Percentiles rank a stretch among this genome's conserved stretches.
These are phyloP conservation scores for Scopus umbretta DNA, from an alignment of 2,113 vertebrate species.

Conservation along the genomic window DNA sequence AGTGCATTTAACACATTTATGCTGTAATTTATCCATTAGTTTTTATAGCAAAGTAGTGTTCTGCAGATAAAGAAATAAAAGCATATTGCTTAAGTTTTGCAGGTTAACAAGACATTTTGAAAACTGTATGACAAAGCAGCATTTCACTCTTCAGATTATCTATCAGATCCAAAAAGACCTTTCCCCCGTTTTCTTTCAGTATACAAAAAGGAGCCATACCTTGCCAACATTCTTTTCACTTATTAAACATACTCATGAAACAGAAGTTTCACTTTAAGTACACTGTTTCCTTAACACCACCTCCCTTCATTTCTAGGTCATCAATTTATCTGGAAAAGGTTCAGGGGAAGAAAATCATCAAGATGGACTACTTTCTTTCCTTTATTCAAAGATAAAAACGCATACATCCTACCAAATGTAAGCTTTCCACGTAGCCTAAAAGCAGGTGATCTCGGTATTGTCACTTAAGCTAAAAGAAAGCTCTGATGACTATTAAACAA, in stretches of 20 bases:
- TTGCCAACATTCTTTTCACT: not conserved
- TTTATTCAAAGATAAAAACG: not conserved
- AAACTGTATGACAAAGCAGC: not conserved
- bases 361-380: not conserved
- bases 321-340: not conserved
- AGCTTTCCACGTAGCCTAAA: not conserved
- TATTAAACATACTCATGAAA: not conserved
- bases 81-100: not conserved
- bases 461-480: not conserved
- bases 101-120: not conserved
- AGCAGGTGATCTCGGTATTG: not conserved
- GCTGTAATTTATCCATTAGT: not conserved
- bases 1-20: not conserved
- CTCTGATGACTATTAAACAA: not conserved
- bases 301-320: not conserved
- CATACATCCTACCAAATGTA: not conserved
- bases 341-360: not conserved
- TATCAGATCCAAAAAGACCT: not conserved
- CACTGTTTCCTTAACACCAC: not conserved
- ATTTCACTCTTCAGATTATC: not conserved
- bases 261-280: conserved; percentile 11
- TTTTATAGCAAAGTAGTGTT: not conserved
- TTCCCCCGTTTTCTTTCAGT: not conserved
- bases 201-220: not conserved
- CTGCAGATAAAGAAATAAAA: not conserved